Conservation (phyloP, 1,140 invertebrate species). For the Diuraphis noxia region DNA sequence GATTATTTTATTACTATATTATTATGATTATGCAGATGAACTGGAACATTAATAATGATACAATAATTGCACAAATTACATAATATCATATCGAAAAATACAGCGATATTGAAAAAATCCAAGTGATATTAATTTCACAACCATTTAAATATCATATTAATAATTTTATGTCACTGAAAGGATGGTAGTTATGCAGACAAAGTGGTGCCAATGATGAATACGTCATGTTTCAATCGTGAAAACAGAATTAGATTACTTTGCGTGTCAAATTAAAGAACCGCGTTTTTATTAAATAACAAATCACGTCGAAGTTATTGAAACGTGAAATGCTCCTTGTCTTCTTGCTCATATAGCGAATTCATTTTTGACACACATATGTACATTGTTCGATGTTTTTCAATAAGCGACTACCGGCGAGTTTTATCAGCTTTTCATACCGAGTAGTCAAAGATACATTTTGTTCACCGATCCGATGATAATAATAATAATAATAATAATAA, state of each 20-base stretch:
- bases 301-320: background rate
- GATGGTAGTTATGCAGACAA: background rate
- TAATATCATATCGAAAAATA: background rate
- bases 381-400: background rate
- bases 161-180: background rate
- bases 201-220: background rate
- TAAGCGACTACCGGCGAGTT: background rate
- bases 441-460: constrained; percentile 1
- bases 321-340: background rate
- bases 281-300: constrained; percentile 1
- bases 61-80: background rate
- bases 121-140: background rate
- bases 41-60: background rate
- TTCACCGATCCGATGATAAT: background rate
- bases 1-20: background rate
- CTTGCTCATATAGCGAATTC: background rate
- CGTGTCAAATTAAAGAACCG: background rate
- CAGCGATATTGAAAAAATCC: background rate
- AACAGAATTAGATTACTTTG: background rate
- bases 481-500: constrained; percentile 4
- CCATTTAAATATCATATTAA: background rate
- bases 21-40: background rate
- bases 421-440: background rate
- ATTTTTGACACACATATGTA: background rate
- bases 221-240: background rate